Evolutionary conservation across 2,113 vertebrate genomes (phyloP), one percentile per base, ranked within the genome.

Genomic region (Heterocephalus glaber): DNA sequence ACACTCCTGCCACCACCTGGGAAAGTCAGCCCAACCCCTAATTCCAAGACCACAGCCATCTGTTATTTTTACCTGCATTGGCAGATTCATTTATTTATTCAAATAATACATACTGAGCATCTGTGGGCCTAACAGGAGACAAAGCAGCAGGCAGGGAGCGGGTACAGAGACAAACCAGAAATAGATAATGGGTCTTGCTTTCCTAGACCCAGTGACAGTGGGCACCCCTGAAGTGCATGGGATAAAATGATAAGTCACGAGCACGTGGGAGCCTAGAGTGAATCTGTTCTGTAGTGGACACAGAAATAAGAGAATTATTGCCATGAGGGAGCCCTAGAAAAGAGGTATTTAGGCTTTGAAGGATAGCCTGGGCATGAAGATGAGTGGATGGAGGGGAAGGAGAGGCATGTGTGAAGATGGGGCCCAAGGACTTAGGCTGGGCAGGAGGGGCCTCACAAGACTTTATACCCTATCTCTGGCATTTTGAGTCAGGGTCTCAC

Each of bases 31-130:
- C 84, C n/a, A 10, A 74, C 70, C 33, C 91, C 86, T 77, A 63
- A 86, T 0, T 1, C 79, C 24, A 35, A 93, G 56, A 41, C 47
- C 35, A 47, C 38, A 47, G 92, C 87, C 92, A 65, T 89, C 95
- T 95, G 95, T 80, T 72, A 74, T 74, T 86, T 82, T 89, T 87
- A 95, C 95, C 96, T 94, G 76, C 19, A 9, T 49, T 94, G 83
- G 68, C 79, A 89, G 26, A 76, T 58, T 65, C 63, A 88, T 41
- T 84, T 80, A 86, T 93, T 95, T 89, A 94, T 94, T 92, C 19
- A 90, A 28, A 83, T 95, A 76, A 65, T 63, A 52, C 33, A 79
- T 41, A 56, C 38, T 49, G 74, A 60, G 33, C 68, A 85, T 90
- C 96, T 83, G 60, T 79, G 92, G 77, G 38, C 66, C 68, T 60